Evolutionary conservation across 2,888 invertebrate genomes (phyloP), one percentile per base, ranked within the genome.

Genomic region (Idaea aversata): DNA sequence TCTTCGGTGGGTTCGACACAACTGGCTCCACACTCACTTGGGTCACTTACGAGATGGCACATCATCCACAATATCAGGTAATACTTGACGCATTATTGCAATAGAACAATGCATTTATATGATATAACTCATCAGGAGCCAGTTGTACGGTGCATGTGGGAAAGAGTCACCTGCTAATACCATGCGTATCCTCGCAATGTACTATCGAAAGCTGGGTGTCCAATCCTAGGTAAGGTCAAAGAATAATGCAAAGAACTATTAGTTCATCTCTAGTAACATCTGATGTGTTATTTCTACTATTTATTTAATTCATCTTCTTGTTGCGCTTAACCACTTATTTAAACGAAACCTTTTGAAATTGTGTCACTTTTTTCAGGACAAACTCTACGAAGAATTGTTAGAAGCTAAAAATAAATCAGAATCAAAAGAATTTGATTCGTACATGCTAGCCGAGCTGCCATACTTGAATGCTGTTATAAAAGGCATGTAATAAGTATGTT

Each of bases 1-100:
- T 90, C 4, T 84, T 85, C 67, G 90, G 77, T 0, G 90, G 88
- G 0, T 89, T 85, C 58, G 88, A 90, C 16, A 87, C 87, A 0
- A 75, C 83, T 0, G 84, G 83, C 0, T 62, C 72, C 0, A 5
- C 69, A 0, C 62, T 87, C 0, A 70, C 82, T 0, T 87, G 71
- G 63, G 4, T 67, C 0, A 67, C 73, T 0, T 80, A 81, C 15
- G 88, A 90, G 60, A 61, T 90, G 15, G 86, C 90, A 0, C 75
- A 80, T 36, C 62, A 77, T 0, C 79, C 79, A 4, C 69, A 80
- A 0, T 25, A 71, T 13, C 90, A 90, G 82, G 89, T 89, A 71
- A 59, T 16, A 59, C 16, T 15, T 0, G 5, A 15, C n/a, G 3
- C 16, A 10, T 47, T 13, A 36, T 10, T 3, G 6, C 36, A 36